These are phyloP conservation scores for Cosmorhoe ocellata DNA, from an alignment of 2,888 invertebrate species.

Conservation along the genomic window DNA sequence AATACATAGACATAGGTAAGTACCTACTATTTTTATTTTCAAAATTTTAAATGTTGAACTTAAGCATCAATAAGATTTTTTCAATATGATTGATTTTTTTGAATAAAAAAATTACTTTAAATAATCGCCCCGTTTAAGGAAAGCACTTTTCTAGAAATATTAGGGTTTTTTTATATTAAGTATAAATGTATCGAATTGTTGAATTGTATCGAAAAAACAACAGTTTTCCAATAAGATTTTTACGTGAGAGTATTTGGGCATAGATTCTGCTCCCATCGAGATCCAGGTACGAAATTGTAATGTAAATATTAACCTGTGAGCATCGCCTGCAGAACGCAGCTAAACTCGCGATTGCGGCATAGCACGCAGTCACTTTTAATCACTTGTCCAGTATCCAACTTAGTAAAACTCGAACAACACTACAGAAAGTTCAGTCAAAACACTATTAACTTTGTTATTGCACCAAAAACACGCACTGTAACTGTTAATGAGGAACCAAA, in stretches of 20 bases:
- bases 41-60: too few relatives aligned
- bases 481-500: constrained; percentile 75
- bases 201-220: too few relatives aligned
- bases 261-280: constrained; percentile 35
- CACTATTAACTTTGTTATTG: constrained; percentile 66
- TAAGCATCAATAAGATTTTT: too few relatives aligned
- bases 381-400: constrained; percentile 79
- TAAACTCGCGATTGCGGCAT: constrained; percentile 75
- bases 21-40: too few relatives aligned
- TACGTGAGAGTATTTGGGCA: not conserved
- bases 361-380: constrained; percentile 76
- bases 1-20: too few relatives aligned
- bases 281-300: constrained; percentile 58
- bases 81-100: too few relatives aligned
- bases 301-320: constrained; percentile 77
- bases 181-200: too few relatives aligned
- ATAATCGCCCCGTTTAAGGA: too few relatives aligned
- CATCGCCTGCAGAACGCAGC: constrained; percentile 80
- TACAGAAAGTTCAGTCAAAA: constrained; percentile 66
- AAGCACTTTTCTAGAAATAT: too few relatives aligned
- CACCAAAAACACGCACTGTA: constrained; percentile 74
- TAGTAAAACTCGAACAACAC: constrained; percentile 65
- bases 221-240: constrained; percentile 21
- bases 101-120: too few relatives aligned
- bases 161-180: too few relatives aligned